Conservation (phyloP, 2,797 vertebrate species). For the Amblyopsis hoosieri region DNA sequence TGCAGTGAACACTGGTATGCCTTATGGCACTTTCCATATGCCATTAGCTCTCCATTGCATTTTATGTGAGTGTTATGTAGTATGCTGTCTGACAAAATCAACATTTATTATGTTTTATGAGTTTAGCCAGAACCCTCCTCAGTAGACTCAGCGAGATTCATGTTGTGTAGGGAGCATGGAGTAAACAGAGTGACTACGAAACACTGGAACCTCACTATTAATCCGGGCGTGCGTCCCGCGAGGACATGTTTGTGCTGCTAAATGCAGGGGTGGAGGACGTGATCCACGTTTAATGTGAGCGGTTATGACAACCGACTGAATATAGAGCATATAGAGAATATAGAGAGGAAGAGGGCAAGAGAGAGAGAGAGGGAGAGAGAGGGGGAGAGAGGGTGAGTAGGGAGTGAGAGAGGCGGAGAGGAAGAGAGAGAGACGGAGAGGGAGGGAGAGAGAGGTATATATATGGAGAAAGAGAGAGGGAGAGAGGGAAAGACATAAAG, state of each 20-base stretch:
- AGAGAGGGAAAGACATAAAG: conserved; percentile 10
- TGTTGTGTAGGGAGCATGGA: conserved; percentile 37
- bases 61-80: conserved; percentile 34
- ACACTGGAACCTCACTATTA: conserved; percentile 54
- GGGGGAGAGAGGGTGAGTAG: not conserved
- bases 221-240: conserved; percentile 34
- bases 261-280: conserved; percentile 37
- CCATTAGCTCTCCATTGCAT: conserved; percentile 8
- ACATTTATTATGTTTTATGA: conserved; percentile 56
- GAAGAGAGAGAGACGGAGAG: not conserved
- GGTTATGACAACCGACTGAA: conserved; percentile 55
- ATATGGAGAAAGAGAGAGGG: conserved; percentile 32
- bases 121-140: conserved; percentile 20
- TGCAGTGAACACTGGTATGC: conserved; percentile 3
- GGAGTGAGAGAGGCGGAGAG: too few relatives aligned
- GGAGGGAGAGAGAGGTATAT: too few relatives aligned
- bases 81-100: conserved; percentile 55
- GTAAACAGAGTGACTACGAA: conserved; percentile 47
- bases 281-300: conserved; percentile 49
- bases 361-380: conserved; percentile 33
- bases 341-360: conserved; percentile 61
- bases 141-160: conserved; percentile 18
- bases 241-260: conserved; percentile 55
- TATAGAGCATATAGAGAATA: conserved; percentile 60
- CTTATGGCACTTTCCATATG: conserved; percentile 38